Evolutionary conservation across 1,140 invertebrate genomes (phyloP).

Genomic region (Penaeus japonicus): DNA sequence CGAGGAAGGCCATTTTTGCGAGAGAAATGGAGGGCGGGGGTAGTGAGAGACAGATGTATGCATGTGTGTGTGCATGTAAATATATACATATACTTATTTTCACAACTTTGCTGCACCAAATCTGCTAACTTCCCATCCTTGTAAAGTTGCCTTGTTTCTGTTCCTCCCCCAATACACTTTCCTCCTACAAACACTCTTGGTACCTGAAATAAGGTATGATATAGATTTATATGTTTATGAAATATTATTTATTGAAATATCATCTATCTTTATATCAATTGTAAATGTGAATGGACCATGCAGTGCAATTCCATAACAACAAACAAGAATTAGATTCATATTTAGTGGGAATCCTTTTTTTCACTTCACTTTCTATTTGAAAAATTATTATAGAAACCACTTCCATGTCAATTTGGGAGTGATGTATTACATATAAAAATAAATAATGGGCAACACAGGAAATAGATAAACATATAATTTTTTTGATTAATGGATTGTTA

Average conservation of each 20-base stretch:
- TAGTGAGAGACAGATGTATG: no score
- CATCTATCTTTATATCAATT: not conserved
- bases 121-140: conserved; percentile 71
- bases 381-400: not conserved
- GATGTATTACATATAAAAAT: no score
- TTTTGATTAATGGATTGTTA: no score
- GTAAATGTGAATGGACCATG: not conserved
- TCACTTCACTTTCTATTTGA: no score
- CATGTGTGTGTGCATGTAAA: not conserved
- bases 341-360: not conserved
- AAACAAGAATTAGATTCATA: no score
- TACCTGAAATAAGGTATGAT: conserved; percentile 68
- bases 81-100: not conserved
- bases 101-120: conserved; percentile 59
- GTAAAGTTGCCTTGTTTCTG: conserved; percentile 79
- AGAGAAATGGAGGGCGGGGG: no score
- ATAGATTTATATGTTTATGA: no score
- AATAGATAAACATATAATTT: no score
- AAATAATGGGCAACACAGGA: no score
- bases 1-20: no score
- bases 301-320: no score
- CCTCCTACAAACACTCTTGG: conserved; percentile 92
- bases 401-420: no score
- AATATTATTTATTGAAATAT: not conserved
- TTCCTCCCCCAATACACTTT: conserved; percentile 89